Base-by-base conservation (phyloP, 1,140 invertebrate species). In the Trichonephila clavipes region DNA sequence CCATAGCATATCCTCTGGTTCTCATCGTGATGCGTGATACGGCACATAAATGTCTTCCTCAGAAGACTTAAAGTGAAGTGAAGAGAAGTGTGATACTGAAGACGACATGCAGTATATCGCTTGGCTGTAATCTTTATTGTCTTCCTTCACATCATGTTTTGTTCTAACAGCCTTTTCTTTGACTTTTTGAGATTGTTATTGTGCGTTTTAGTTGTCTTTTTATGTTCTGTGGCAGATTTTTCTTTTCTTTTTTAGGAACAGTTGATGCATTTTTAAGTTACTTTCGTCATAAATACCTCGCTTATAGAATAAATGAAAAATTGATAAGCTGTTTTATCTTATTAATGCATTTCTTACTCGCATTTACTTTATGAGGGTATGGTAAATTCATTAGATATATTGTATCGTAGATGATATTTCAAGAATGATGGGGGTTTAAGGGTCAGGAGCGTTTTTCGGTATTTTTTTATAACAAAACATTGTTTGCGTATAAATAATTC, bases 131-230 rank as follows among this genome's bases (percentile, higher is more conserved):
- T 40, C 72, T 77, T 77, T 77, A 77, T 77, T 28, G 28, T 14
- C 51, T 77, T 12, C 72, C 28, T 19, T 77, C 72, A 34, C 51
- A 77, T 77, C 72, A 77, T 77, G 72, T 77, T 77, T 40, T 77
- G 72, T 77, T 77, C 72, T 40, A 40, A 77, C 72, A 14, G 28
- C 72, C 18, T 77, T 77, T 28, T 77, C 34, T 34, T 40, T 34
- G 34, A 18, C 14, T 77, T 40, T 40, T 77, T 34, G 72, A 12
- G 72, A 24, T 40, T 24, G 24, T 40, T 34, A 40, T 51, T 51
- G 34, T 12, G 51, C 28, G 1, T 77, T 40, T 40, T 28, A 72
- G 72, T 8, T 77, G 28, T 40, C 28, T 77, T 77, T 77, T 77
- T 34, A 77, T 40, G 5, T 77, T 77, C 10, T 40, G 72, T 14